Percentiles rank a stretch among this genome's conserved stretches.
Evolutionary conservation across 2,113 vertebrate species (phyloP).

Genomic region (Pomatorhinus ruficollis): DNA sequence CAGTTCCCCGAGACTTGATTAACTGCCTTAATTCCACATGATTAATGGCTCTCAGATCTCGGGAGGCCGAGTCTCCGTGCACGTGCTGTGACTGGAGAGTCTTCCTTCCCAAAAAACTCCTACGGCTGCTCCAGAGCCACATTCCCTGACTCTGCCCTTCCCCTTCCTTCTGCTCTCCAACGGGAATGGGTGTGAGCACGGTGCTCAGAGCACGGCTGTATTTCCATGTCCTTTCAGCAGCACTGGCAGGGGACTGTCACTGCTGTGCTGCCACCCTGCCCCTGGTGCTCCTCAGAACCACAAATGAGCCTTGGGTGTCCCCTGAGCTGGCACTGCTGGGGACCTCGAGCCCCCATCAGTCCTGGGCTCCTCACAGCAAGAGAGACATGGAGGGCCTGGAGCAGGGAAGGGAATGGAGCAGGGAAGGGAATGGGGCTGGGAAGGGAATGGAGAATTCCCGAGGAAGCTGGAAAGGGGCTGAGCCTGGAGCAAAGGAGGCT

Average conservation of each 20-base stretch:
- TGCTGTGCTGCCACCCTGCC: not conserved
- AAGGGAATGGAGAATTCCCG: not conserved
- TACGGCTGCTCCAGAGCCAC: not conserved
- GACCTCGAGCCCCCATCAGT: rapidly evolving
- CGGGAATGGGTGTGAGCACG: not conserved
- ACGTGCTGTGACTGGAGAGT: not conserved
- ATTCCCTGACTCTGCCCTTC: not conserved
- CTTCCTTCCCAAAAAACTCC: not conserved
- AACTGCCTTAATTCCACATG: slow-evolving; percentile 76
- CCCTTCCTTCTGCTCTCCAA: not conserved
- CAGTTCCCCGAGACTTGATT: slow-evolving; percentile 69
- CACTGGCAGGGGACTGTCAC: not conserved
- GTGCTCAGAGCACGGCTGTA: not conserved
- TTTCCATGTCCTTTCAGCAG: not conserved
- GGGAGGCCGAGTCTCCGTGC: not conserved
- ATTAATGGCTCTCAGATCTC: slow-evolving; percentile 69
- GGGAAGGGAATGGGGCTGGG: not conserved
- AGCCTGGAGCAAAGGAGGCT: not conserved
- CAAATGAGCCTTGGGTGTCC: not conserved
- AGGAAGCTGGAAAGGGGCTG: not conserved
- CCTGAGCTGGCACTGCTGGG: not conserved
- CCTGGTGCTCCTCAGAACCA: not conserved
- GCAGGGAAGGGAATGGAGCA: not conserved
- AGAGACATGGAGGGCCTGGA: not conserved
- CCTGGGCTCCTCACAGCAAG: not conserved